Base-by-base conservation (phyloP, 2,113 vertebrate species). In the Pelobates fuscus region DNA sequence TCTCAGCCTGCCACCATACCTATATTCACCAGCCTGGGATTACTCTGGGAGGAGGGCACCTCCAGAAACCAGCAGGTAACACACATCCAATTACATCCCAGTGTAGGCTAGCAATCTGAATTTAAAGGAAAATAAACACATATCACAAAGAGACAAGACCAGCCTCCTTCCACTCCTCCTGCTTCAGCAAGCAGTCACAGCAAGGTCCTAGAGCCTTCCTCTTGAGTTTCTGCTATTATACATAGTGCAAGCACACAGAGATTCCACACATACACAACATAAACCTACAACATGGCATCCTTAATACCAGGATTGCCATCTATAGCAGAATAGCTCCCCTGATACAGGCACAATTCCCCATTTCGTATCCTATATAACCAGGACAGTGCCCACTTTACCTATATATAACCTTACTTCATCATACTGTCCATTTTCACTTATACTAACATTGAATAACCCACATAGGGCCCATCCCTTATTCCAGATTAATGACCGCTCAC, bases 61-160 rank as follows among this genome's bases (percentile, higher is more conserved):
- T 5, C 18, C 26, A 12, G 8, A 29, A 8, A 15, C 17, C 37
- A 30, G 41, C 58, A 7, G 18, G 14, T 30, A 8, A 21, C 3
- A 14, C n/a, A 24, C 24, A 30, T 46, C 70, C 70, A 62, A 62
- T 71, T 3, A 21, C n/a, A 52, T 2, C 41, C 69, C 67, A 10
- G 54, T 8, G 21, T 24, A 8, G 11, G 43, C 26, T 43, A 27
- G 10, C 24, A 60, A 10, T 46, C 69, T 46, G 23, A 70, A 17
- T 71, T 71, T 61, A 23, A 71, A 71, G 24, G 37, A 71, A 71
- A 71, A 71, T 61, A 71, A 29, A 70, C 26, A 61, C 18, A 71
- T n/a, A 44, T n/a, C n/a, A n/a, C n/a, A n/a, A n/a, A 46, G 58
- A 11, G 1, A 6, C 8, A 46, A 46, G 46, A 32, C 11, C 20